Evolutionary conservation across 2,888 invertebrate genomes (phyloP), one percentile per base, ranked within the genome.

Genomic region (Drosophila tanythrix): DNA sequence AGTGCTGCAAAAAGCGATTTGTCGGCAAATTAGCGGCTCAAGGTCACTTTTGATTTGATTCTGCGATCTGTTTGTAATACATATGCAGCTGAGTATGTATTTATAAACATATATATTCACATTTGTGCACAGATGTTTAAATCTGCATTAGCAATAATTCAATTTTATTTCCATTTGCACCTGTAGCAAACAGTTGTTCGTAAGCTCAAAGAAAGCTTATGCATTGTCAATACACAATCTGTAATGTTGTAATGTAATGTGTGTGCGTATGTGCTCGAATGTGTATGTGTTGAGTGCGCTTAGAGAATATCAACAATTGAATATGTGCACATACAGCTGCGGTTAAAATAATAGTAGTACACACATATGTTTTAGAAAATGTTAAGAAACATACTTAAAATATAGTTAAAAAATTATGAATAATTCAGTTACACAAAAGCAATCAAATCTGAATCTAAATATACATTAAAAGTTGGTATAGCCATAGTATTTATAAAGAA

Each of bases 151-250:
- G 4, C 46, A 35, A 31, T 31, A 25, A 53, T 36, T 5, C 2
- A 10, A 67, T 25, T 33, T 3, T 21, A 15, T 18, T 46, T 36
- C n/a, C 51, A 31, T 21, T 48, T 43, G 36, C 51, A 69, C 56
- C 35, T 69, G 57, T 69, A 36, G 57, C 57, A 43, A 61, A 52
- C 53, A 61, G 1, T 18, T 5, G 3, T 18, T 21, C 25, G n/a
- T 25, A 18, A 18, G 2, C n/a, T 11, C 15, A 60, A 18, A 15
- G 27, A 31, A 43, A 40, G 33, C 43, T 29, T 8, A 35, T 2
- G 35, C 48, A n/a, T 2, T 18, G n/a, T 33, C 31, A 58, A n/a
- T 27, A n/a, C 25, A 50, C 31, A 64, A 36, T 59, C 13, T 68
- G 21, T 2, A 35, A 5, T 66, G 53, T 31, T 51, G 3, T 35